Conservation (phyloP, 2,113 vertebrate species). For the Larimichthys polyactis region DNA sequence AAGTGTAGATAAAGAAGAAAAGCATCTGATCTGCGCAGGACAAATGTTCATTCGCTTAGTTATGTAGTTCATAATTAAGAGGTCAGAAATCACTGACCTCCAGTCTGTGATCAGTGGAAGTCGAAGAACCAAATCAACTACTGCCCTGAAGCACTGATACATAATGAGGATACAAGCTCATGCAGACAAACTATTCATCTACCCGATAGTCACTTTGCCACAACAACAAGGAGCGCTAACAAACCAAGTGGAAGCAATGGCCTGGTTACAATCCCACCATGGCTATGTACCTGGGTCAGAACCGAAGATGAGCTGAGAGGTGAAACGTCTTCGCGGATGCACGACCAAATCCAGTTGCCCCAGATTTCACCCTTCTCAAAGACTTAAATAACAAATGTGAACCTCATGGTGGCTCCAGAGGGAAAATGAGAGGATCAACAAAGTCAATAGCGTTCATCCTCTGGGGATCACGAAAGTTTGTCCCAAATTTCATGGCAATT, state of each 20-base stretch:
- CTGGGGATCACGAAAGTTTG: background rate
- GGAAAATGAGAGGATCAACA: background rate
- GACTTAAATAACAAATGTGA: background rate
- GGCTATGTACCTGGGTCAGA: too few species aligned
- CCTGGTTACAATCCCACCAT: too few species aligned
- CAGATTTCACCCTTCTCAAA: background rate
- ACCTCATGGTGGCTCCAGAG: too few species aligned
- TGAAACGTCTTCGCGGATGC: too few species aligned
- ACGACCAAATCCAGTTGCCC: too few species aligned
- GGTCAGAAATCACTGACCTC: background rate
- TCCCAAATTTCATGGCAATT: background rate
- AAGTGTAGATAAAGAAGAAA: slow-evolving; percentile 28
- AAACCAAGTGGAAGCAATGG: too few species aligned
- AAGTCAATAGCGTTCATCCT: background rate
- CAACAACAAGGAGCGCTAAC: too few species aligned
- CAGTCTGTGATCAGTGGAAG: background rate
- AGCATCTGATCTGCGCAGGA: background rate
- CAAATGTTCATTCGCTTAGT: slow-evolving; percentile 11
- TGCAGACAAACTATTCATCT: background rate
- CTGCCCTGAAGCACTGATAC: background rate
- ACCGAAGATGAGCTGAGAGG: too few species aligned
- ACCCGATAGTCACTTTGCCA: too few species aligned
- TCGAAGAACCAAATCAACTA: background rate
- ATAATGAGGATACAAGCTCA: background rate
- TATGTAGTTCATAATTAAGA: background rate